Conservation (phyloP, 2,113 vertebrate species). For the Cyphomyrus plagiostoma region DNA sequence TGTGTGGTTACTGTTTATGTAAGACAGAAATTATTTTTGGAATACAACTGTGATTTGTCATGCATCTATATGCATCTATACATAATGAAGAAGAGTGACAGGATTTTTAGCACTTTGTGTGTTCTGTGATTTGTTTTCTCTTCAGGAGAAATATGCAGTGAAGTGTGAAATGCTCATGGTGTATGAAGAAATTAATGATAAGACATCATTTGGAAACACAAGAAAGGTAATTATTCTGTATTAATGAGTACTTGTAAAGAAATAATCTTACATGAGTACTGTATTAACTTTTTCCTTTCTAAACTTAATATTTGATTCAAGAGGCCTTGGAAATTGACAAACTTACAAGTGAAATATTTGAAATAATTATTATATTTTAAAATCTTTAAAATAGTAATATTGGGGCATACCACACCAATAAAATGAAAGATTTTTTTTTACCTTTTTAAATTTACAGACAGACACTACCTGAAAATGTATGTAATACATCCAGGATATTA, state of each 20-base stretch:
- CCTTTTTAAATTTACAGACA: not conserved
- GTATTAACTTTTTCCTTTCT: not conserved
- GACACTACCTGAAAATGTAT: not conserved
- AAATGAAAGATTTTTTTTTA: not conserved
- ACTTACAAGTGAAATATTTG: not conserved
- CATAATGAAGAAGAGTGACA: too few relatives aligned
- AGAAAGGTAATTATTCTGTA: conserved; percentile 13
- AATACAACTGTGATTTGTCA: not conserved
- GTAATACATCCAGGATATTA: not conserved
- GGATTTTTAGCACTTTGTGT: not conserved
- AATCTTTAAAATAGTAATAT: not conserved
- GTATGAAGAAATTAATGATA: conserved; percentile 24
- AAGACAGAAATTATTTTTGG: not conserved
- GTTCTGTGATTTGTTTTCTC: not conserved
- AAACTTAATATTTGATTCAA: not conserved
- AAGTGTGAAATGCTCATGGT: conserved; percentile 20
- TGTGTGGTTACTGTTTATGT: too few relatives aligned
- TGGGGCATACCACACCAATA: not conserved
- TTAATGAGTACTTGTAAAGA: not conserved
- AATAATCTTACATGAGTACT: not conserved
- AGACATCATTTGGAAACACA: conserved; percentile 14
- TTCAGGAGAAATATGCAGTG: conserved; percentile 12
- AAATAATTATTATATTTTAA: not conserved
- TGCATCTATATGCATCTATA: too few relatives aligned
- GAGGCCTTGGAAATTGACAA: not conserved